Evolutionary conservation across 1,140 invertebrate species (phyloP).

Genomic region (Tyrophagus putrescentiae): DNA sequence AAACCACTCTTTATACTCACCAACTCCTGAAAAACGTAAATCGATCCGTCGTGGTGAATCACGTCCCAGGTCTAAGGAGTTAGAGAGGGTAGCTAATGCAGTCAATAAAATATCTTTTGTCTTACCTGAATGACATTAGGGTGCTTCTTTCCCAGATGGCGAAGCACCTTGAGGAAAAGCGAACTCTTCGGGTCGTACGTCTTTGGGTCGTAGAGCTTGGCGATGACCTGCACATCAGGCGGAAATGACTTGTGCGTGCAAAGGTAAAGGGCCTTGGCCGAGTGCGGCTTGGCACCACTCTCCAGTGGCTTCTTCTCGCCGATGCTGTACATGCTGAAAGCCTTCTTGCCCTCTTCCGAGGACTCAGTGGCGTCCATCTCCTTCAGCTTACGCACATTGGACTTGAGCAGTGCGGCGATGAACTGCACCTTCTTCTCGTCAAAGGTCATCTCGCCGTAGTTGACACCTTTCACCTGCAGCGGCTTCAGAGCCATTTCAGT

Average conservation of each 20-base stretch:
- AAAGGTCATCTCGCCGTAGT: not conserved
- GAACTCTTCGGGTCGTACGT: not conserved
- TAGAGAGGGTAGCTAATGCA: no score
- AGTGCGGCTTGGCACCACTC: not conserved
- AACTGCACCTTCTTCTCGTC: not conserved
- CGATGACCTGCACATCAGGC: not conserved
- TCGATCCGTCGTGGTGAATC: not conserved
- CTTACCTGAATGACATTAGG: slow-evolving; percentile 1
- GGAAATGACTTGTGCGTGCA: not conserved
- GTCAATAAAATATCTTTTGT: no score
- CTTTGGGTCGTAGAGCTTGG: no score
- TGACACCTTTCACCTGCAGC: no score
- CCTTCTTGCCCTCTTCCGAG: not conserved
- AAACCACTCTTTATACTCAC: not conserved
- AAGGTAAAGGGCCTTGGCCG: no score
- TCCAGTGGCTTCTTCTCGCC: not conserved
- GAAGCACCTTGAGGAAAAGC: not conserved
- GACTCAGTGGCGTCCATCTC: not conserved
- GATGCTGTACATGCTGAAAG: no score
- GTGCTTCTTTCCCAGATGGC: not conserved
- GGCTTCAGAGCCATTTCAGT: no score
- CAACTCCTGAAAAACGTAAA: not conserved
- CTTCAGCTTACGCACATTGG: not conserved
- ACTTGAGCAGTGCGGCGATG: not conserved
- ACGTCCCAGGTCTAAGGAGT: no score